Conservation (phyloP, 2,888 invertebrate species). For the Ectemnius lituratus region DNA sequence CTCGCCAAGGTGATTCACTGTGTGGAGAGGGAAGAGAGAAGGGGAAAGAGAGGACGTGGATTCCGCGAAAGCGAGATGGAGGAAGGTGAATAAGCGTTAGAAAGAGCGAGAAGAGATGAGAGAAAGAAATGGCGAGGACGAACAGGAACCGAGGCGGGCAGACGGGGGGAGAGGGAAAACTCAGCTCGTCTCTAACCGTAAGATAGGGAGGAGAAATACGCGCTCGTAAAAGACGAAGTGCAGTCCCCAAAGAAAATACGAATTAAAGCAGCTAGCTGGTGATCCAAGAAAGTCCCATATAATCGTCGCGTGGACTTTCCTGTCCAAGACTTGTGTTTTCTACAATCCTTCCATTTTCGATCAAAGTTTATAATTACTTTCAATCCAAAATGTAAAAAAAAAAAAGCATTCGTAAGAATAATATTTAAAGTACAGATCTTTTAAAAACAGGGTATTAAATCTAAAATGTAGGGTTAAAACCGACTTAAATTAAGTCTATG, state of each 20-base stretch:
- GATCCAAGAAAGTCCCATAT: constrained; percentile 62
- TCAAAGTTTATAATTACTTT: no score
- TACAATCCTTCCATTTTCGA: neutral
- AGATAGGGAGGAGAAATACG: constrained; percentile 69
- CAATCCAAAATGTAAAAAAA: no score
- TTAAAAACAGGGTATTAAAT: no score
- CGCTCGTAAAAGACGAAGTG: constrained; percentile 73
- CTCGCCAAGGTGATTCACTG: constrained; percentile 34
- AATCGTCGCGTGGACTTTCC: constrained; percentile 47
- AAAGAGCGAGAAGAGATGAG: constrained; percentile 44
- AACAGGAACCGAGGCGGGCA: constrained; percentile 28
- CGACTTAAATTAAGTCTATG: no score
- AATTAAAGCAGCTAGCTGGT: constrained; percentile 71
- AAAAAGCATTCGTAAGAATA: no score
- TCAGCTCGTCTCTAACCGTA: constrained; percentile 62
- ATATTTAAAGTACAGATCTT: no score
- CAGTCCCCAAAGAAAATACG: constrained; percentile 74
- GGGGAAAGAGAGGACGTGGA: constrained; percentile 18
- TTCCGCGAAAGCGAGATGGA: constrained; percentile 40
- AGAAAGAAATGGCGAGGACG: constrained; percentile 33
- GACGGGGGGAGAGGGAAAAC: constrained; percentile 56
- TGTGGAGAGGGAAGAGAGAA: constrained; percentile 23
- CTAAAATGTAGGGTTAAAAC: no score
- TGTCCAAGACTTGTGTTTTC: neutral
- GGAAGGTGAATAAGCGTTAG: constrained; percentile 45